Evolutionary conservation across 2,888 invertebrate genomes (phyloP), one percentile per base, ranked within the genome.

Genomic region (Andrena hattorfiana): DNA sequence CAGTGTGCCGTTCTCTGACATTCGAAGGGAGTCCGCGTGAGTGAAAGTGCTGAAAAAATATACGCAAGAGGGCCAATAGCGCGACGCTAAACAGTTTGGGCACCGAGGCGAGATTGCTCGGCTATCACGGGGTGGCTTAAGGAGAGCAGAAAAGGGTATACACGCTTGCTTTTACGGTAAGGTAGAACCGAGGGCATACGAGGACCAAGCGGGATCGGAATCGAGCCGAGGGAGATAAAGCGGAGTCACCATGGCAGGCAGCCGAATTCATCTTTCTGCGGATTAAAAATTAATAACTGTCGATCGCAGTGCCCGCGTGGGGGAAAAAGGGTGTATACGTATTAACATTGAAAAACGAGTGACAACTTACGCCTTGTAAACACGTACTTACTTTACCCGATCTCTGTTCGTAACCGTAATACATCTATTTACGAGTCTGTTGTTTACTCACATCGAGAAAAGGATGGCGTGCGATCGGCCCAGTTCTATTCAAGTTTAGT

Each of bases 61-160:
- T 59, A 72, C 49, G 23, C 83, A 76, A 82, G 82, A 64, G 83
- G 49, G 82, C 82, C 81, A 83, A 76, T 82, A 63, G 23, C n/a
- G 13, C 7, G 23, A 59, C 70, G 5, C 63, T 23, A 76, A 75
- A 81, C 62, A 48, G 60, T 60, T 42, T 23, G 35, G 28, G 59
- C 30, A 73, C n/a, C 66, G 49, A 5, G 32, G 49, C 62, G 49
- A 67, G 76, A 76, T 76, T 76, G 59, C 63, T 79, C 79, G 69
- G 56, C 69, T 35, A 59, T 54, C 78, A 72, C 71, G 63, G 62
- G 67, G 62, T 72, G 71, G 63, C 26, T 79, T 72, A 26, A 63
- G 56, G 35, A 49, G 8, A 26, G 13, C 23, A 23, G 20, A 2
- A n/a, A 48, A 69, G 71, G 63, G 48, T 42, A 70, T 16, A 42